phyloP scores from a whole-genome alignment of 2,797 vertebrate genomes.

The Pipistrellus kuhlii region DNA sequence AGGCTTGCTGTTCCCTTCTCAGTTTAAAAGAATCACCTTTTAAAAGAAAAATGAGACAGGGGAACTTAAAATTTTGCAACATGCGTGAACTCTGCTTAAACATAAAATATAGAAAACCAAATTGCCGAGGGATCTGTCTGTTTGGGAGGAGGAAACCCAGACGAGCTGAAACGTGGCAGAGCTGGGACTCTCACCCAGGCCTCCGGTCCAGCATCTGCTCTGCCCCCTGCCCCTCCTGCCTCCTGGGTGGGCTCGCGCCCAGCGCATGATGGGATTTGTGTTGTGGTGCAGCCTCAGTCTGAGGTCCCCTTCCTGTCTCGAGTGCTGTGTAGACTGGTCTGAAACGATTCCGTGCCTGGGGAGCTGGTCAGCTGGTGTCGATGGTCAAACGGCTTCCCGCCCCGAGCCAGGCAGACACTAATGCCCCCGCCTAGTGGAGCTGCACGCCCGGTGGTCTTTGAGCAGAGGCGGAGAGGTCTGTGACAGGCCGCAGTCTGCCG shows the following conservation, averaged over 20 bases:
- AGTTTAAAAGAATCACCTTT: background rate
- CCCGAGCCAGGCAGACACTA: background rate
- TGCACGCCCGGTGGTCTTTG: background rate
- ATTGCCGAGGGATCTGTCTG: background rate
- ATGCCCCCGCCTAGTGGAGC: background rate
- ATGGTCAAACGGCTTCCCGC: background rate
- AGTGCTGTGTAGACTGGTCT: background rate
- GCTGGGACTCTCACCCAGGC: background rate
- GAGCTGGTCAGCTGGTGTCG: background rate
- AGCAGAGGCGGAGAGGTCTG: background rate
- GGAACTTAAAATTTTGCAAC: background rate
- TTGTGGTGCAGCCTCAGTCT: fast-evolving
- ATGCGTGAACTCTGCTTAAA: background rate
- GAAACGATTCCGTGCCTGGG: background rate
- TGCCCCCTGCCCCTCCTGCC: too few species aligned
- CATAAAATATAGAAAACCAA: background rate
- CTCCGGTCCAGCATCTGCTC: background rate
- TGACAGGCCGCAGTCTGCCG: background rate
- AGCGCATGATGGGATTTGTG: fast-evolving
- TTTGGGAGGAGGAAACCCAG: background rate
- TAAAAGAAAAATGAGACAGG: background rate
- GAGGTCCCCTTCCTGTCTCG: background rate
- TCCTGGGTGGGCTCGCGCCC: fast-evolving
- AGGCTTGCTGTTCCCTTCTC: background rate
- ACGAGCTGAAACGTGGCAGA: fast-evolving